phyloP scores from a whole-genome alignment of 2,797 vertebrate genomes.

The Fistularia commersonii region DNA sequence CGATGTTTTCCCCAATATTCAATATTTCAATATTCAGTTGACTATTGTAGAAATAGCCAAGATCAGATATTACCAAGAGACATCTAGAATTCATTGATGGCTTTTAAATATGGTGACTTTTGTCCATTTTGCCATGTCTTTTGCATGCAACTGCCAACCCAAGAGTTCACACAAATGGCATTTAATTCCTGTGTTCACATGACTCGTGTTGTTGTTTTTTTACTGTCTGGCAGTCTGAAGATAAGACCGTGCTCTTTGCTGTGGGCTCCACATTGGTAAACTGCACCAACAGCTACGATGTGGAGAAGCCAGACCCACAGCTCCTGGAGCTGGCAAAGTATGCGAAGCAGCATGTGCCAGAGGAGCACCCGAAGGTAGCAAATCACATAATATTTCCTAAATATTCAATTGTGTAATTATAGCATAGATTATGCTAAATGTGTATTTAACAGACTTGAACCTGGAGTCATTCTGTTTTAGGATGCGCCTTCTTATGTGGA shows the following conservation, averaged over 20 bases:
- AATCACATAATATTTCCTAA: background rate
- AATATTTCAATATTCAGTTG: no score
- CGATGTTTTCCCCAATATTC: no score
- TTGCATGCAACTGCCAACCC: background rate
- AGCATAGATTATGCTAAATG: background rate
- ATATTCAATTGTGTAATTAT: background rate
- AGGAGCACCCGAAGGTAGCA: conserved; percentile 94
- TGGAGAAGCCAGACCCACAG: conserved; percentile 91
- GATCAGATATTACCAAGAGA: no score
- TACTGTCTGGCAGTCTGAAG: conserved; percentile 80
- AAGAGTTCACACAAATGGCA: background rate
- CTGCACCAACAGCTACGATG: conserved; percentile 96
- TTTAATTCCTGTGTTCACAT: background rate
- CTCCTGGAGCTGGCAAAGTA: conserved; percentile 97
- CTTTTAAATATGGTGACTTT: no score
- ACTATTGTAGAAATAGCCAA: no score
- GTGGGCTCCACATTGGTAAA: conserved; percentile 93
- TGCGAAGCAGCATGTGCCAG: conserved; percentile 94
- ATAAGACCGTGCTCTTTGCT: conserved; percentile 92
- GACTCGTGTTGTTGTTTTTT: conserved; percentile 2
- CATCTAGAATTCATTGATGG: no score
- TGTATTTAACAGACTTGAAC: background rate
- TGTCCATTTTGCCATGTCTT: no score
- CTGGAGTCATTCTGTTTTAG: conserved; percentile 58
- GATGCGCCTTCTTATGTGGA: conserved; percentile 84